Conservation (phyloP, 2,113 vertebrate species). For the Anolis carolinensis region DNA sequence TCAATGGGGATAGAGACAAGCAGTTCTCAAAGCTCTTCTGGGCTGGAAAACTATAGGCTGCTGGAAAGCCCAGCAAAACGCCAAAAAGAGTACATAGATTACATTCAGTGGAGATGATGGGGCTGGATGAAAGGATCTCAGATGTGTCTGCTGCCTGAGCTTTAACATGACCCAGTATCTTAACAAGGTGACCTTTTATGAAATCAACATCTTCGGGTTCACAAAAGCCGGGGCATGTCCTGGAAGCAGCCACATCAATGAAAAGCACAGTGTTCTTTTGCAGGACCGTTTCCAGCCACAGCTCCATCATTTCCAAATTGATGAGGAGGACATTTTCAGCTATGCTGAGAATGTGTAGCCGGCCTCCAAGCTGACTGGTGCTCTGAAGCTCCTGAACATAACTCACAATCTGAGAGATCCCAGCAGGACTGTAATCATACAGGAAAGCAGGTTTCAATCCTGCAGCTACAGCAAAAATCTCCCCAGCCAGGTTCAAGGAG, state of each 20-base stretch:
- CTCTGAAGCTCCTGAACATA: conserved; percentile 78
- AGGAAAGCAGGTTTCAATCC: conserved; percentile 88
- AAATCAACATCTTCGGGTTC: conserved; percentile 35
- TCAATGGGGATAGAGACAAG: conserved; percentile 83
- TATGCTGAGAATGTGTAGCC: conserved; percentile 77
- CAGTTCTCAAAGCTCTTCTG: conserved; percentile 81
- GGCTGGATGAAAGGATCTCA: conserved; percentile 53
- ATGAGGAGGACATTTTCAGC: conserved; percentile 77
- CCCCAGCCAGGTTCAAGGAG: conserved; percentile 81
- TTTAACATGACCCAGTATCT: conserved; percentile 73
- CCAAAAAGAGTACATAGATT: conserved; percentile 90
- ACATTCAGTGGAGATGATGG: conserved; percentile 70
- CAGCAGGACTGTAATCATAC: conserved; percentile 80
- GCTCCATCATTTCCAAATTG: conserved; percentile 62
- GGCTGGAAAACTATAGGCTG: conserved; percentile 82
- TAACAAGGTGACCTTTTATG: conserved; percentile 57
- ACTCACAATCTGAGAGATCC: conserved; percentile 71
- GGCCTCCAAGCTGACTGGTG: conserved; percentile 66
- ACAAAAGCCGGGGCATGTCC: conserved; percentile 69
- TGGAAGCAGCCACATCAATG: conserved; percentile 79
- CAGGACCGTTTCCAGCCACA: conserved; percentile 70
- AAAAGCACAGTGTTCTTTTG: conserved; percentile 48
- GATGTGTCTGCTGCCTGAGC: background rate
- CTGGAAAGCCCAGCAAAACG: conserved; percentile 88
- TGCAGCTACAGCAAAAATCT: conserved; percentile 82